Percentiles rank a stretch among this genome's conserved stretches.
These are phyloP conservation scores for Setipinna tenuifilis DNA, from an alignment of 2,797 vertebrate genomes.

Conservation along the genomic window DNA sequence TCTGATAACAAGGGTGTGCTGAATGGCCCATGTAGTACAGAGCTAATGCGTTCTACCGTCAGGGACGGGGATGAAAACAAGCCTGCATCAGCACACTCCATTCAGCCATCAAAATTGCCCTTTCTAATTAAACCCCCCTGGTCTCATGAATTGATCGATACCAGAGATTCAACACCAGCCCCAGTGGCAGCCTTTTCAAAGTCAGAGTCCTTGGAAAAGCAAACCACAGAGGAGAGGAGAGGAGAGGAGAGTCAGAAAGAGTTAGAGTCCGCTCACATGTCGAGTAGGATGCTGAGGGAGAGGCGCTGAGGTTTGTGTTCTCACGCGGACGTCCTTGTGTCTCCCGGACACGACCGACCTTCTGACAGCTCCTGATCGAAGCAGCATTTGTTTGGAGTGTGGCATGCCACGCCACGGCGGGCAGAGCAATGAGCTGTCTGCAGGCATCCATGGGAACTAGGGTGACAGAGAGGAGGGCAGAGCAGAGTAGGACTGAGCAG, in stretches of 20 bases:
- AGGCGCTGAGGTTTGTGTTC: not conserved
- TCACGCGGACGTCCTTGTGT: no score
- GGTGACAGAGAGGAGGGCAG: not conserved
- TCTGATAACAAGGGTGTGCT: conserved; percentile 4
- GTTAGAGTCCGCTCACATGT: no score
- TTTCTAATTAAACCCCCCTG: not conserved
- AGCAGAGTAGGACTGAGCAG: not conserved
- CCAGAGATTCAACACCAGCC: not conserved
- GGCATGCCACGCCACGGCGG: no score
- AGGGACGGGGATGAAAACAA: not conserved
- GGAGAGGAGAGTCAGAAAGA: not conserved
- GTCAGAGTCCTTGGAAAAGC: not conserved
- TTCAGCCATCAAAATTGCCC: not conserved
- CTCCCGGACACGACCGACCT: no score
- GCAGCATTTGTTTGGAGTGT: no score
- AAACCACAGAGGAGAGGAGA: not conserved
- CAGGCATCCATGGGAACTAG: no score
- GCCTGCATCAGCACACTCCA: conserved; percentile 2
- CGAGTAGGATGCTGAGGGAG: no score
- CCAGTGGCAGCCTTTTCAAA: not conserved
- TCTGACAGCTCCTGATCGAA: no score
- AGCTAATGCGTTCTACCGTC: not conserved
- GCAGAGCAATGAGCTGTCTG: no score
- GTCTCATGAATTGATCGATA: not conserved
- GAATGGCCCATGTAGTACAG: not conserved